Evolutionary conservation across 2,888 invertebrate species (phyloP), one percentile per base, ranked within the genome.

Genomic region (Microplitis deprimator): DNA sequence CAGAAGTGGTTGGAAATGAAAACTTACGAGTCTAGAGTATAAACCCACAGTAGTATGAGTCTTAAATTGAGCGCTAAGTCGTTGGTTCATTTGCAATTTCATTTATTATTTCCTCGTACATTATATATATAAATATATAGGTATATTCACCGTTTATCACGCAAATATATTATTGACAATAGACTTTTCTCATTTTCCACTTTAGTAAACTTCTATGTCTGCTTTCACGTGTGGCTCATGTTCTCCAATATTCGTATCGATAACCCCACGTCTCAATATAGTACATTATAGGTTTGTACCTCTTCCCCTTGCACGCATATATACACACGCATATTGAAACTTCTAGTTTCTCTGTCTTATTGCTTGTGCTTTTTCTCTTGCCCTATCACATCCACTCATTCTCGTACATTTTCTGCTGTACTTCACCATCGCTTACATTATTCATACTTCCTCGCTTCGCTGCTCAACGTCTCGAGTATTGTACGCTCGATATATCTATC

Each of bases 401-500:
- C 62, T 38, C 17, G 50, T 73, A 59, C 76, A 74, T 73, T 50
- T 77, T 74, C 59, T 71, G 61, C 77, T 74, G 73, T 29, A 17
- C 40, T 78, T 73, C 65, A 50, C 69, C 39, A 62, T 38, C 39
- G 73, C 68, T 75, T 82, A 80, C 84, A 84, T 85, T 85, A 84
- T 85, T 85, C 84, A 85, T 84, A 81, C 76, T 80, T 80, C 79
- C 79, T 82, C 79, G 80, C 82, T 82, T 83, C 82, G 77, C 79
- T 81, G 82, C 81, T 81, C 82, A 77, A 76, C 81, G 76, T 82
- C 81, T 81, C 77, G 80, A 80, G 81, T 82, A 82, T 82, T 78
- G 81, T 79, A 75, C 81, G 79, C 80, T 81, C 80, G 75, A 81
- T 82, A 81, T 77, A 50, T 50, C 50, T 50, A 50, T 50, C 50